Evolutionary conservation across 2,888 invertebrate species (phyloP).

Genomic region (Coecobrya sp.): DNA sequence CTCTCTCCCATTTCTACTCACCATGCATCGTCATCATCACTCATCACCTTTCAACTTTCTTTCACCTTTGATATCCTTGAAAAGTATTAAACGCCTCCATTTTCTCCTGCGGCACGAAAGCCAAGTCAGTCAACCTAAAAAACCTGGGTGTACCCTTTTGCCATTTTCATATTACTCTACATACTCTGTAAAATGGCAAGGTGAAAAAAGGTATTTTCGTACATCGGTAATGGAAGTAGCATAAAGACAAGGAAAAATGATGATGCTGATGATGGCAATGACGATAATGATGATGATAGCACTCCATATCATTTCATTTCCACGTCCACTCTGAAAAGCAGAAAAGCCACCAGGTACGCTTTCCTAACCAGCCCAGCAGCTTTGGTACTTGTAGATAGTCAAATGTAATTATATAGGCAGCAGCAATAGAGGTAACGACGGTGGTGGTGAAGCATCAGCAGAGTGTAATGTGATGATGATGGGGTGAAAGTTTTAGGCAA

Average conservation of each 20-base stretch:
- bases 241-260: slow-evolving; percentile 35
- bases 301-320: slow-evolving; percentile 29
- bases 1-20: neutral
- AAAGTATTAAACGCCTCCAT: neutral
- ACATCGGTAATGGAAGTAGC: neutral
- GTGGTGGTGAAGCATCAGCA: neutral
- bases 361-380: neutral
- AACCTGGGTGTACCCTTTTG: neutral
- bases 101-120: neutral
- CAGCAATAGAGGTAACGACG: too few species aligned
- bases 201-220: slow-evolving; percentile 18
- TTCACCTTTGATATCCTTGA: slow-evolving; percentile 39
- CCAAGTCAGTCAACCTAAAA: neutral
- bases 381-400: neutral
- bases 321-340: neutral
- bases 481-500: neutral
- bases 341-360: slow-evolving; percentile 3
- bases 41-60: neutral
- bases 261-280: neutral
- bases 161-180: too few species aligned
- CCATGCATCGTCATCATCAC: too few species aligned
- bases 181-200: neutral
- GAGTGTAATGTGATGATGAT: neutral
- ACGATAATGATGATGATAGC: neutral
- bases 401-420: slow-evolving; percentile 24